Percentiles rank a stretch among this genome's conserved stretches.
These are phyloP conservation scores for Leucopternis melanops DNA, from an alignment of 2,113 vertebrate genomes.

Conservation along the genomic window DNA sequence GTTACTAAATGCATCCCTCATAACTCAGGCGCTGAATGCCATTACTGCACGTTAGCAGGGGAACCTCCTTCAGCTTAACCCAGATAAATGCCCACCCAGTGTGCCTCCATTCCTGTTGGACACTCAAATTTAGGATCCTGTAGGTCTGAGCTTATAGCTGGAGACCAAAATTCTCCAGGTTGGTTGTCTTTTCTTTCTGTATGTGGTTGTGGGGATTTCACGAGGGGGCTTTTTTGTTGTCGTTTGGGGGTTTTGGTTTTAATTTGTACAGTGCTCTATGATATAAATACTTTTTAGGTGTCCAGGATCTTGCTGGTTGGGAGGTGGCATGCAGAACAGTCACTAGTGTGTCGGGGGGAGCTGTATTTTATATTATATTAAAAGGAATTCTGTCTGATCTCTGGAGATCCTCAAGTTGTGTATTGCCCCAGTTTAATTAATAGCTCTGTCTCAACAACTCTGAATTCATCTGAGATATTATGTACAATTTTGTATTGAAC, in stretches of 20 bases:
- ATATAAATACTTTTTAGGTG: background rate
- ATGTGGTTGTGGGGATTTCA: background rate
- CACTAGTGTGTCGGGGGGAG: background rate
- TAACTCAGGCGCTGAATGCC: background rate
- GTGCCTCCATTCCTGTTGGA: background rate
- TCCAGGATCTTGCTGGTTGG: background rate
- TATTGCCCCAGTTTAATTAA: slow-evolving; percentile 33
- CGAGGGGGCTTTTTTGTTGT: background rate
- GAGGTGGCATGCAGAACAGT: background rate
- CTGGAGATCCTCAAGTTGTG: background rate
- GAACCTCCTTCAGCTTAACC: background rate
- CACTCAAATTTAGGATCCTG: background rate
- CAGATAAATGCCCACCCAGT: background rate
- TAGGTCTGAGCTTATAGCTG: background rate
- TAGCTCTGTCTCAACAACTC: slow-evolving; percentile 1
- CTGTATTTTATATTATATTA: background rate
- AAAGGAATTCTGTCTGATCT: background rate
- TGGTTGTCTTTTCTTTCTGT: background rate
- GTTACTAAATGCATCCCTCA: background rate
- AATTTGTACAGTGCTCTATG: background rate
- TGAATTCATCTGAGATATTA: background rate
- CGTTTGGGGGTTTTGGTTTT: background rate
- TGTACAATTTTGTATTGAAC: background rate
- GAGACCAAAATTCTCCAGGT: background rate
- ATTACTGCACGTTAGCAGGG: background rate